Evolutionary conservation across 2,797 vertebrate species (phyloP).

Genomic region (Caiman crocodilus): DNA sequence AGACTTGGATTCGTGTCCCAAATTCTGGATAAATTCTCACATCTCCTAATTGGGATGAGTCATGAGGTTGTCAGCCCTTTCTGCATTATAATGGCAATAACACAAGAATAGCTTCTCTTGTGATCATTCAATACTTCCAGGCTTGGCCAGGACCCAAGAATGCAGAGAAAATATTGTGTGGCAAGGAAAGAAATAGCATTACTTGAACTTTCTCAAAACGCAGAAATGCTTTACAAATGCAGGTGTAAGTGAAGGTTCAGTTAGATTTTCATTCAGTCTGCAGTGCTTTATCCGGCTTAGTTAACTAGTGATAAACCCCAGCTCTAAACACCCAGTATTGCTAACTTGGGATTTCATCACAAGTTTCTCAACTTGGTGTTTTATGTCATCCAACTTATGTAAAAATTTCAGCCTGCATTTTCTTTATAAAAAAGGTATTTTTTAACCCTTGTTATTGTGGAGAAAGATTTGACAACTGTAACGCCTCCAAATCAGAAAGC

Average conservation of each 20-base stretch:
- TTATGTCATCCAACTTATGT: neutral
- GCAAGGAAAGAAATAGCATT: neutral
- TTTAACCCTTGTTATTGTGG: neutral
- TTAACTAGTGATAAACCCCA: neutral
- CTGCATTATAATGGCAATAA: constrained; percentile 67
- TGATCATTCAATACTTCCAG: constrained; percentile 47
- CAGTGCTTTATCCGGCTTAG: neutral
- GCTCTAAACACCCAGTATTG: neutral
- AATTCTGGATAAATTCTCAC: neutral
- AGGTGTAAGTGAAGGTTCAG: neutral
- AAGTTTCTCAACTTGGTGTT: neutral
- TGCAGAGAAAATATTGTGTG: neutral
- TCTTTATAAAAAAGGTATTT: neutral
- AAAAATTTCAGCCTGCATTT: neutral
- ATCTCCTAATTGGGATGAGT: neutral
- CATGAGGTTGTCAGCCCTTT: neutral
- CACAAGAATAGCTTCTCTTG: constrained; percentile 34
- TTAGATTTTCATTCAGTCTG: neutral
- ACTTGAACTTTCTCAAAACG: neutral
- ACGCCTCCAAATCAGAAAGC: neutral
- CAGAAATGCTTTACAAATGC: neutral
- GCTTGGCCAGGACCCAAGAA: constrained; percentile 44
- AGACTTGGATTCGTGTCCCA: constrained; percentile 1
- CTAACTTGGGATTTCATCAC: neutral
- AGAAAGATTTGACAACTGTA: neutral